Evolutionary conservation across 2,888 invertebrate genomes (phyloP).

Genomic region (Synanthedon formicaeformis): DNA sequence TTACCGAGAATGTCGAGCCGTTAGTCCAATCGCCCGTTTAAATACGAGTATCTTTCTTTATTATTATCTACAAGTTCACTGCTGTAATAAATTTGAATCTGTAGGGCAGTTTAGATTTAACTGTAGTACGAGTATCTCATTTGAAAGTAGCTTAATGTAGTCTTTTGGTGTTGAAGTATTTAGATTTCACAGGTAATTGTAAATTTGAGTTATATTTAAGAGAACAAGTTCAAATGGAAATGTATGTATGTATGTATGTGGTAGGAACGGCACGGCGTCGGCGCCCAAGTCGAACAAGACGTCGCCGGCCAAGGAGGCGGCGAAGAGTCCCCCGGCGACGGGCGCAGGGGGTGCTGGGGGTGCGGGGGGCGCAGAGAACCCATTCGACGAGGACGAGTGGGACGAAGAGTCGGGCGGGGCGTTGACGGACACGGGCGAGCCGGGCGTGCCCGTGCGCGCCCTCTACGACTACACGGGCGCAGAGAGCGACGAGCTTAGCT

Average conservation of each 20-base stretch:
- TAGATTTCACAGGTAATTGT: too few species aligned
- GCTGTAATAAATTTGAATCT: too few species aligned
- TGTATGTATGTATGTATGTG: too few species aligned
- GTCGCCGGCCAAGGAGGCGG: slow-evolving; percentile 44
- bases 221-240: too few species aligned
- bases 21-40: not conserved
- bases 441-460: slow-evolving; percentile 93
- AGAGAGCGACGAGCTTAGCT: slow-evolving; percentile 96
- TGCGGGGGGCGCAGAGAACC: slow-evolving; percentile 74
- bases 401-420: slow-evolving; percentile 86
- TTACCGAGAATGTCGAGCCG: not conserved
- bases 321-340: slow-evolving; percentile 15
- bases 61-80: too few species aligned
- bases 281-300: slow-evolving; percentile 50
- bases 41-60: too few species aligned
- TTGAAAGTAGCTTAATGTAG: too few species aligned
- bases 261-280: slow-evolving; percentile 56
- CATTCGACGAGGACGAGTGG: slow-evolving; percentile 88
- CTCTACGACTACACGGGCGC: slow-evolving; percentile 97
- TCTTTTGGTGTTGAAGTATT: too few species aligned
- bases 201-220: too few species aligned
- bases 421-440: slow-evolving; percentile 91
- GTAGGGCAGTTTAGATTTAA: too few species aligned
- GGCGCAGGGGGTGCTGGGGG: slow-evolving; percentile 43
- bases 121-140: too few species aligned